A percentile compares a stretch with the other conserved stretches of the same genome.
These are phyloP conservation scores for Torymus texanus DNA, from an alignment of 2,888 invertebrate species.

Conservation along the genomic window DNA sequence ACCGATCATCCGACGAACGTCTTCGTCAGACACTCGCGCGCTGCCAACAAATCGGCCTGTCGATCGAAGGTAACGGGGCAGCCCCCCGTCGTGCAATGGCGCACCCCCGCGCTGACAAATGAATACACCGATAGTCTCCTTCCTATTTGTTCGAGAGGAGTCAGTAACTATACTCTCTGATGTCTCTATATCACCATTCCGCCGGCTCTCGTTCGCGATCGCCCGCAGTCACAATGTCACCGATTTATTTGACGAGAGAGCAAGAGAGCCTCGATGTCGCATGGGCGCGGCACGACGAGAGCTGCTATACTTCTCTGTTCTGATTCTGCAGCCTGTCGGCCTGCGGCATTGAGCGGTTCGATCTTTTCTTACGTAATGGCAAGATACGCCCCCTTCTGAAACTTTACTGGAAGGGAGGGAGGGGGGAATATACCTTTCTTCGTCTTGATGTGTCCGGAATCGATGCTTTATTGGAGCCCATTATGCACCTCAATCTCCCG, in stretches of 20 bases:
- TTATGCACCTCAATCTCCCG: conserved; percentile 59
- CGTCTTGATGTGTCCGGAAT: conserved; percentile 58
- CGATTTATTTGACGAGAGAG: conserved; percentile 71
- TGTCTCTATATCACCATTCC: conserved; percentile 67
- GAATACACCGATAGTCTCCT: conserved; percentile 68
- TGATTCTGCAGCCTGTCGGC: not conserved
- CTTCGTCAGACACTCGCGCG: conserved; percentile 50
- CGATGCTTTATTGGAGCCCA: conserved; percentile 69
- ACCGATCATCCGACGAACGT: conserved; percentile 33
- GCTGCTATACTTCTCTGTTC: too few relatives aligned
- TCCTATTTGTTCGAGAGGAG: conserved; percentile 57
- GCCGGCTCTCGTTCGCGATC: conserved; percentile 64
- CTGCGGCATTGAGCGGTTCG: conserved; percentile 2
- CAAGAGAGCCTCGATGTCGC: conserved; percentile 53
- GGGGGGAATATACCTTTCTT: not conserved
- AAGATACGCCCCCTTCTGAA: conserved; percentile 11
- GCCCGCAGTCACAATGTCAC: conserved; percentile 69
- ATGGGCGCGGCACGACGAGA: conserved; percentile 17
- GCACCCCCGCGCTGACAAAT: conserved; percentile 68
- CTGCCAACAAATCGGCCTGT: conserved; percentile 56
- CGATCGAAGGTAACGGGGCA: conserved; percentile 61
- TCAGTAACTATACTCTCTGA: conserved; percentile 62
- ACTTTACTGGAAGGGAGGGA: not conserved
- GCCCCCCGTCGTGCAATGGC: conserved; percentile 66
- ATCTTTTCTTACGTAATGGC: conserved; percentile 18